Percentiles rank a stretch among this genome's conserved stretches.
phyloP scores from a whole-genome alignment of 2,888 invertebrate species.

The Coelinius sp. region DNA sequence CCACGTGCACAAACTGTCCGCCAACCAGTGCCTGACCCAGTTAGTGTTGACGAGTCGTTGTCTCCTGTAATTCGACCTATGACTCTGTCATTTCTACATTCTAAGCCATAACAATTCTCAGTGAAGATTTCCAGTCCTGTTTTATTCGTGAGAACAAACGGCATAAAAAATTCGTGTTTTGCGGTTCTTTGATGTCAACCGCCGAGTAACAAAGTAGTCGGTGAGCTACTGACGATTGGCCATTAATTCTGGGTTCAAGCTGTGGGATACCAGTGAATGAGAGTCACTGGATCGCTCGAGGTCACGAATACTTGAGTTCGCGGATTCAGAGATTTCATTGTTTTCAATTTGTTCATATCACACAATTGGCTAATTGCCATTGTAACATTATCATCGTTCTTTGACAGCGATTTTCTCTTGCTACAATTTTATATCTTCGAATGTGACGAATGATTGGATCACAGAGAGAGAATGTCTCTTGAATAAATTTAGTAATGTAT shows the following conservation, averaged over 20 bases:
- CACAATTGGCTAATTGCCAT: neutral
- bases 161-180: neutral
- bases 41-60: slow-evolving; percentile 52
- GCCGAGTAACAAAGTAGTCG: slow-evolving; percentile 6
- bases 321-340: slow-evolving; percentile 25
- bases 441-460: too few relatives aligned
- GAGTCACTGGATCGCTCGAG: slow-evolving; percentile 31
- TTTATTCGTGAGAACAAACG: neutral
- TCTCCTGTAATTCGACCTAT: slow-evolving; percentile 15
- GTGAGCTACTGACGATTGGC: slow-evolving; percentile 1
- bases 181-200: slow-evolving; percentile 12
- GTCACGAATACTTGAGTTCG: slow-evolving; percentile 1
- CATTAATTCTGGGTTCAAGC: slow-evolving; percentile 1
- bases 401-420: neutral
- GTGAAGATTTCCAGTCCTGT: neutral
- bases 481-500: too few relatives aligned
- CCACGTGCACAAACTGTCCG: neutral
- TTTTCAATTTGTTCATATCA: slow-evolving; percentile 20
- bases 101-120: neutral
- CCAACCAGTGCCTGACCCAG: slow-evolving; percentile 58
- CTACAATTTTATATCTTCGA: too few relatives aligned
- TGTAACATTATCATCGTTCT: neutral
- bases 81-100: slow-evolving; percentile 9
- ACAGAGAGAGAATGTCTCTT: too few relatives aligned
- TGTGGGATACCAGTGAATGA: neutral